Conservation (phyloP, 2,888 invertebrate genomes). For the Apotomis capreana region DNA sequence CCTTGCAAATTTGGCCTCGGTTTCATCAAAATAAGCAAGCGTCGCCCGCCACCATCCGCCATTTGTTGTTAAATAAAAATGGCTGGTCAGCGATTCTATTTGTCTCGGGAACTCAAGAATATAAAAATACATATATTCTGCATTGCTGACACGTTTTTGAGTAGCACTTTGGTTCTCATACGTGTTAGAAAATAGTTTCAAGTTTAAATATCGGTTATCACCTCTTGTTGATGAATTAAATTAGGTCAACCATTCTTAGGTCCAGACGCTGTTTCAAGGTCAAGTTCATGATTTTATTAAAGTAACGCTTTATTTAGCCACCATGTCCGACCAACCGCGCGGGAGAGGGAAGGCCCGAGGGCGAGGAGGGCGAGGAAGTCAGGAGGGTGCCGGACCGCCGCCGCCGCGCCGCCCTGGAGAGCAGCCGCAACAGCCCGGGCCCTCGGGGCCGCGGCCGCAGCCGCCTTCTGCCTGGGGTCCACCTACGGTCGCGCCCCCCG, state of each 20-base stretch:
- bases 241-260: conserved; percentile 11
- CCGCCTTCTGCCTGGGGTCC: conserved; percentile 74
- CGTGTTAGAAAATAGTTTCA: no score
- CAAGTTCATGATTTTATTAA: not conserved
- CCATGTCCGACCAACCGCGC: conserved; percentile 61
- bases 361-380: conserved; percentile 59
- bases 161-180: no score
- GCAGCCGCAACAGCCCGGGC: conserved; percentile 47
- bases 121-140: not conserved
- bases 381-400: conserved; percentile 52
- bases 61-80: conserved; percentile 36
- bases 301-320: no score
- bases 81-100: conserved; percentile 13
- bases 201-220: no score
- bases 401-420: conserved; percentile 55
- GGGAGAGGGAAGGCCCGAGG: conserved; percentile 68
- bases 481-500: conserved; percentile 63
- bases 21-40: not conserved
- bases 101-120: not conserved
- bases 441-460: conserved; percentile 64
- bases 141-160: no score
- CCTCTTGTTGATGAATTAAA: not conserved
- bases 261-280: not conserved
- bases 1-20: not conserved
- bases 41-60: conserved; percentile 26